Evolutionary conservation across 2,797 vertebrate genomes (phyloP), one percentile per base, ranked within the genome.

Genomic region (Pitangus sulphuratus): DNA sequence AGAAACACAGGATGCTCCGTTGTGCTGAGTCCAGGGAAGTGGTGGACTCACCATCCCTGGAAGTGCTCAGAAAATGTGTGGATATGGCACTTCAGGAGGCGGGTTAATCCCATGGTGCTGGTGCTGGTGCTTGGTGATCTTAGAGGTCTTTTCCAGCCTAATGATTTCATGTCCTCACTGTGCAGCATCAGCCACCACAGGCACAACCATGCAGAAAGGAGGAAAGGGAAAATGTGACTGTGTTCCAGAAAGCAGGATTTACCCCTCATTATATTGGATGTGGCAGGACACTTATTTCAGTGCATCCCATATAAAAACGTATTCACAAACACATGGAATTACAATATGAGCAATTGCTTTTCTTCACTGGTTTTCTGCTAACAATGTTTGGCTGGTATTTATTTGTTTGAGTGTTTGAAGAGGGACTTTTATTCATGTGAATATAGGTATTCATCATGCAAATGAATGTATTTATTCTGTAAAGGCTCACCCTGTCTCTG

Each of bases 381-480:
- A 96, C 92, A 94, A 91, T 88, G n/a, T 96, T 93, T 84, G 83
- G 50, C 35, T 56, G 45, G 58, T 60, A 84, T 87, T 92, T 93
- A 78, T 92, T 90, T 93, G 90, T 71, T 80, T 37, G 84, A 90
- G 54, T 11, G 42, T 76, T 96, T 90, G 91, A 84, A 89, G 87
- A 96, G 40, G 35, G 74, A 84, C 69, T 89, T 93, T 85, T 81
- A 78, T 93, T 69, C 95, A 75, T 3, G 76, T 96, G 95, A 96
- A 96, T 96, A 92, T 87, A 84, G 84, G 92, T 93, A 96, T 97
- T 96, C 95, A 94, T 84, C 95, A 86, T 64, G 62, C 75, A 96
- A 95, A 96, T 95, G 89, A 96, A 94, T 91, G 89, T 89, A 95
- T 94, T 95, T 97, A 95, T 95, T 94, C 95, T 96, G 82, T 86